Conservation (phyloP, 2,797 vertebrate genomes). For the Anas acuta region DNA sequence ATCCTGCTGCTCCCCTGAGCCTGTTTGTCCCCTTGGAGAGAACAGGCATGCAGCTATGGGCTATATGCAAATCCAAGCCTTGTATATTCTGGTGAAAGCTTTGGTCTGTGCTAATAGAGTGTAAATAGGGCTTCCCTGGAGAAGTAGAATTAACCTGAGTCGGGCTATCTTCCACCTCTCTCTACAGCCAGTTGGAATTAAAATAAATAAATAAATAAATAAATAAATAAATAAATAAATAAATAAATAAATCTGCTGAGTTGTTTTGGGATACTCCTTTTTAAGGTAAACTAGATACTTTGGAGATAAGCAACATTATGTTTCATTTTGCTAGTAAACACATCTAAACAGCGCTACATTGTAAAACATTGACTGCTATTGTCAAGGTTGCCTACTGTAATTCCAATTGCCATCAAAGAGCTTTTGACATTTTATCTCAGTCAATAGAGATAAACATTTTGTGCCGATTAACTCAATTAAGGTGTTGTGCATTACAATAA, state of each 20-base stretch:
- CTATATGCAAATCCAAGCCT: neutral
- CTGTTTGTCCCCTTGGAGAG: neutral
- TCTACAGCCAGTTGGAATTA: neutral
- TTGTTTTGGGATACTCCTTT: neutral
- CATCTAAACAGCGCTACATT: neutral
- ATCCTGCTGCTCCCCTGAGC: neutral
- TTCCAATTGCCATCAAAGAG: slow-evolving; percentile 45
- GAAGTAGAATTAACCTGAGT: neutral
- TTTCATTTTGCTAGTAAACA: slow-evolving; percentile 5
- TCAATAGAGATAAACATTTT: slow-evolving; percentile 39
- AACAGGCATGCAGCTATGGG: neutral
- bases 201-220: neutral
- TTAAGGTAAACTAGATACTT: slow-evolving; percentile 27
- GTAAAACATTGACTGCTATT: slow-evolving; percentile 35
- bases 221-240: neutral
- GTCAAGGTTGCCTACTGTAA: slow-evolving; percentile 30
- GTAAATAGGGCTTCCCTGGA: neutral
- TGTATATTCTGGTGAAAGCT: neutral
- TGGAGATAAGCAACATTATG: neutral
- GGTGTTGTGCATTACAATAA: slow-evolving; percentile 44
- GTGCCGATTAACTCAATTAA: slow-evolving; percentile 45
- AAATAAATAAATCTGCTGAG: neutral
- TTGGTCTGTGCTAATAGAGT: neutral
- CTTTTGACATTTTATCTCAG: slow-evolving; percentile 53
- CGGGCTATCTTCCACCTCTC: neutral